Evolutionary conservation across 2,113 vertebrate genomes (phyloP), one percentile per base, ranked within the genome.

Genomic region (Antennarius striatus): DNA sequence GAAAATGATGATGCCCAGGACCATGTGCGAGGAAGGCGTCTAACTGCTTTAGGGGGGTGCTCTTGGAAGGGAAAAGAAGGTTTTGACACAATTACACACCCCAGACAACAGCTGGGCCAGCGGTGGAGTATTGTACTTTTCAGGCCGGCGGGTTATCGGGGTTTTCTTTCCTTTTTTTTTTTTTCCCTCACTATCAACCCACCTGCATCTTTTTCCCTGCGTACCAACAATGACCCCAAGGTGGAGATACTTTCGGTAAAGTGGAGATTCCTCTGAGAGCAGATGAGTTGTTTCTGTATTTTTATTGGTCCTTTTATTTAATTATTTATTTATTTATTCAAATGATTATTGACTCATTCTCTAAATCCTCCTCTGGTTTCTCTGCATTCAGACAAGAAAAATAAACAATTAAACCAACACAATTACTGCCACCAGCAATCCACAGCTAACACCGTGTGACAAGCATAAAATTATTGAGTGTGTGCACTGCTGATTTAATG

Each of bases 1-100:
- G 92, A 96, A 95, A 93, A 93, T 96, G 96, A 98, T 96, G 96
- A 97, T 94, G 94, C 95, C 93, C 93, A 88, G 93, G 93, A 94
- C 92, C 83, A 73, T 84, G 83, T 85, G 80, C 79, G 78, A 70
- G 81, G 71, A 16, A 53, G 68, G 93, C 91, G 87, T 94, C 91
- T 96, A 98, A 97, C 95, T 95, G 94, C 95, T 97, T 98, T 97
- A 96, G 94, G 91, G 95, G 90, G 89, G 93, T 91, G 84, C 82
- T 94, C 92, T 91, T 93, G 93, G 92, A 92, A 91, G 87, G 92
- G 90, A 92, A 92, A 91, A 80, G 90, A 90, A 85, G 83, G 91
- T 86, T 73, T 91, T 96, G 95, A 97, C 94, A 93, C 92, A 94
- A 96, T 98, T 97, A 97, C 91, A 93, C 94, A 91, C 94, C 91